Conservation (phyloP, 1,140 invertebrate genomes). For the Cydia amplana region DNA sequence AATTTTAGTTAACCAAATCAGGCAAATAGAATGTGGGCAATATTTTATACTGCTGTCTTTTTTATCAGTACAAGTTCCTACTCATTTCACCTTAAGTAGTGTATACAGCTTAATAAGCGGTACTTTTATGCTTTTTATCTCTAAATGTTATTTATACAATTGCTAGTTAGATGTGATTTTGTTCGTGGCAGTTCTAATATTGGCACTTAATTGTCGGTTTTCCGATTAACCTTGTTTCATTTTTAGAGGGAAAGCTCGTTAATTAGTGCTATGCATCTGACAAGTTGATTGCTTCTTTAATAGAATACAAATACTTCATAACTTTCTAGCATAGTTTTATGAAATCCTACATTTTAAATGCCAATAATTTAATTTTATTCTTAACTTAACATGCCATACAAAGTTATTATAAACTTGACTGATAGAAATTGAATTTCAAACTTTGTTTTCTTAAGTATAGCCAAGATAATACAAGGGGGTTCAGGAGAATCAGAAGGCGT, state of each 20-base stretch:
- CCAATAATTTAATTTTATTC: too few species aligned
- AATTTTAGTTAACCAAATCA: background rate
- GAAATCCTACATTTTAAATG: background rate
- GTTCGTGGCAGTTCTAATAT: conserved; percentile 3
- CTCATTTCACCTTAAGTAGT: too few species aligned
- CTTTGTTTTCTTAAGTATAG: too few species aligned
- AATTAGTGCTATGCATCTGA: background rate
- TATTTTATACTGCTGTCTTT: background rate
- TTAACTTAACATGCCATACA: too few species aligned
- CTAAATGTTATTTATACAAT: background rate
- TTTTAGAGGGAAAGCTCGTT: background rate
- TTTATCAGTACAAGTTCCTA: background rate
- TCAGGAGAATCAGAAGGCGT: too few species aligned
- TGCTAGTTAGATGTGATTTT: background rate
- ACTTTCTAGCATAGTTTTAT: background rate
- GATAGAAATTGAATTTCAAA: too few species aligned
- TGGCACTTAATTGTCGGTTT: background rate
- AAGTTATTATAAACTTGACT: too few species aligned
- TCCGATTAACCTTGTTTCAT: background rate
- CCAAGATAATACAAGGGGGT: too few species aligned
- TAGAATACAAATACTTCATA: background rate
- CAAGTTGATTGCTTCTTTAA: background rate
- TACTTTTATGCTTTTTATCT: background rate
- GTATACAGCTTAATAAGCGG: background rate
- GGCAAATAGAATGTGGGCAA: background rate